Percentiles rank a stretch among this genome's conserved stretches.
These are phyloP conservation scores for Sturnus vulgaris DNA, from an alignment of 2,113 vertebrate genomes.

Conservation along the genomic window DNA sequence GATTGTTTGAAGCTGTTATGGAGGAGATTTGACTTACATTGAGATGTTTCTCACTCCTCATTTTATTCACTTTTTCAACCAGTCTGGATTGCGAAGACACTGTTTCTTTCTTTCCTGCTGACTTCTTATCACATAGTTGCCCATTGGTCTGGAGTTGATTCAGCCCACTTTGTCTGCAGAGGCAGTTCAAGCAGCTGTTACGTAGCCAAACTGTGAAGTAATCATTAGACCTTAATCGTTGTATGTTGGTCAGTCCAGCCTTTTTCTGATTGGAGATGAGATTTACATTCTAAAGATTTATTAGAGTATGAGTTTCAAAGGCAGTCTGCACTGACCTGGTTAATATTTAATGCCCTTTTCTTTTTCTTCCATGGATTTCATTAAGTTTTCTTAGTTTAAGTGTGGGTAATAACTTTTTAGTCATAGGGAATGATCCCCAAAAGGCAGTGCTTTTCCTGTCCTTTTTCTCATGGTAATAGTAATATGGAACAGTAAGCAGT, in stretches of 20 bases:
- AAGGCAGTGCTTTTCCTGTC: background rate
- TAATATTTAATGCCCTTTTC: background rate
- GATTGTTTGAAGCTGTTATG: background rate
- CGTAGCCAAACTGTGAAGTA: background rate
- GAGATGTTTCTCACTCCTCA: background rate
- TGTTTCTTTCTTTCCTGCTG: background rate
- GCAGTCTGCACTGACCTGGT: background rate
- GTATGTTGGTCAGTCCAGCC: background rate
- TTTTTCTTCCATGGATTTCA: background rate
- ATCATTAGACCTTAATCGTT: background rate
- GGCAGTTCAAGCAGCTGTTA: background rate
- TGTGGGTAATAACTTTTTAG: background rate
- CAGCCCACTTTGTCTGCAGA: background rate
- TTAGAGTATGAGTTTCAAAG: background rate
- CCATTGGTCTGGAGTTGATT: background rate
- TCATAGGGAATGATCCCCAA: background rate
- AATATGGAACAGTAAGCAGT: background rate
- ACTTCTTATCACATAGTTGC: background rate
- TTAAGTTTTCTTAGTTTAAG: background rate
- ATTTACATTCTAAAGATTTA: background rate
- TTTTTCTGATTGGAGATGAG: background rate
- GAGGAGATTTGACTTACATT: background rate
- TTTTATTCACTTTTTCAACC: background rate
- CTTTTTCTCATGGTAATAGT: background rate
- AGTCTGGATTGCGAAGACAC: background rate